Evolutionary conservation across 23 tunicate species (phyloP).

Genomic region (Oikopleura albicans): DNA sequence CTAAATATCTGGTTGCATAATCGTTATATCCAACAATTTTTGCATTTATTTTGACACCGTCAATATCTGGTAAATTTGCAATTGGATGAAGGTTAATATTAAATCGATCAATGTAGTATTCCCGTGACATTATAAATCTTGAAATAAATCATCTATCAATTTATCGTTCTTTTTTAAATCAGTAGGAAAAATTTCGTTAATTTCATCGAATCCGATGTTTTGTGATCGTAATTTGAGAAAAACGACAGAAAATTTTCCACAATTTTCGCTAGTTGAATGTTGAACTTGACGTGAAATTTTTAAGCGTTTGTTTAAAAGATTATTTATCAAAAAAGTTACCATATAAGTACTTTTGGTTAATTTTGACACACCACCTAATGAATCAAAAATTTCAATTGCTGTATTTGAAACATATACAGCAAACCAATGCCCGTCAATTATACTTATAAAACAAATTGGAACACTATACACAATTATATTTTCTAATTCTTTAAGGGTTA

Average conservation of each 20-base stretch:
- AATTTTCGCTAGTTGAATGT: background rate
- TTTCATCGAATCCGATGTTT: background rate
- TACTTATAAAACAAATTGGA: background rate
- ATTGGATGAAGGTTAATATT: background rate
- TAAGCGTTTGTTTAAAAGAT: background rate
- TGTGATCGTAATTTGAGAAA: background rate
- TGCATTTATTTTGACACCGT: background rate
- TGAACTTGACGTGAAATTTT: background rate
- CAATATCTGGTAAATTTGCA: background rate
- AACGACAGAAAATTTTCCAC: background rate
- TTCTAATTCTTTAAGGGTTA: background rate
- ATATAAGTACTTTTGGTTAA: background rate
- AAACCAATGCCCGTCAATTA: background rate
- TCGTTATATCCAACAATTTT: background rate
- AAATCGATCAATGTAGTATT: background rate
- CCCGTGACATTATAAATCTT: background rate
- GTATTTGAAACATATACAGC: background rate
- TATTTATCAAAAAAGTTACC: background rate
- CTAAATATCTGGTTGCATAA: background rate
- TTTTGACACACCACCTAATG: background rate
- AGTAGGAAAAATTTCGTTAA: background rate
- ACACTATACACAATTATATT: background rate
- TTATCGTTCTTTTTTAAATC: background rate
- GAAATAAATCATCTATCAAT: background rate
- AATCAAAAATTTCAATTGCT: background rate